Conservation (phyloP, 2,797 vertebrate species). For the Hydrolagus colliei region DNA sequence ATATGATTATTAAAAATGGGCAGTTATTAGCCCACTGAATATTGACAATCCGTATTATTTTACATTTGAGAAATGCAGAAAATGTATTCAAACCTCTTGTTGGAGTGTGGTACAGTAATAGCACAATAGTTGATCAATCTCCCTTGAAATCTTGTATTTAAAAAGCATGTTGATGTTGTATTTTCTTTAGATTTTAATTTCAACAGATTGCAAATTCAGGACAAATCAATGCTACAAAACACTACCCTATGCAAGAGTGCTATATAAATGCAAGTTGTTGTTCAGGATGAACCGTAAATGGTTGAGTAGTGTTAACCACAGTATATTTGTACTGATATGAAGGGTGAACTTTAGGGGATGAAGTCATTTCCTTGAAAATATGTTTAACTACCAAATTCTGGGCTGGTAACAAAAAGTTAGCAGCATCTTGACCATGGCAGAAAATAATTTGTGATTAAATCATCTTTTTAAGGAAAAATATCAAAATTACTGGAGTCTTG, state of each 20-base stretch:
- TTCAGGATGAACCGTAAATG: no score
- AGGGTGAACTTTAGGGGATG: no score
- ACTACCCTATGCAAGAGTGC: no score
- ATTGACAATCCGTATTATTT: background rate
- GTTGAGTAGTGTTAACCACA: background rate
- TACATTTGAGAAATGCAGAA: background rate
- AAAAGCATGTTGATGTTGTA: no score
- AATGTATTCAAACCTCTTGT: background rate
- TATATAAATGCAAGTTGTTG: no score
- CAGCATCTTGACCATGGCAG: no score
- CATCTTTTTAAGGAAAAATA: background rate
- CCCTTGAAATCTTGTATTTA: background rate
- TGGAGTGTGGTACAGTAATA: background rate
- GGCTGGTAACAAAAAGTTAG: background rate
- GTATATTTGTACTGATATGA: background rate
- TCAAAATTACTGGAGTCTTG: slow-evolving; percentile 5
- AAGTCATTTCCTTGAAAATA: background rate
- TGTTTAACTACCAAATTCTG: background rate
- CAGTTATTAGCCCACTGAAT: background rate
- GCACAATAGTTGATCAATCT: background rate
- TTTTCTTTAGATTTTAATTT: no score
- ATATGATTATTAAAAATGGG: background rate
- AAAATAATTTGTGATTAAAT: background rate
- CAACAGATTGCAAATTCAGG: no score
- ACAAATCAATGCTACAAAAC: no score